A percentile compares a stretch with the other conserved stretches of the same genome.
These are phyloP conservation scores for Cryptophagus acutangulus DNA, from an alignment of 2,888 invertebrate genomes.

Conservation along the genomic window DNA sequence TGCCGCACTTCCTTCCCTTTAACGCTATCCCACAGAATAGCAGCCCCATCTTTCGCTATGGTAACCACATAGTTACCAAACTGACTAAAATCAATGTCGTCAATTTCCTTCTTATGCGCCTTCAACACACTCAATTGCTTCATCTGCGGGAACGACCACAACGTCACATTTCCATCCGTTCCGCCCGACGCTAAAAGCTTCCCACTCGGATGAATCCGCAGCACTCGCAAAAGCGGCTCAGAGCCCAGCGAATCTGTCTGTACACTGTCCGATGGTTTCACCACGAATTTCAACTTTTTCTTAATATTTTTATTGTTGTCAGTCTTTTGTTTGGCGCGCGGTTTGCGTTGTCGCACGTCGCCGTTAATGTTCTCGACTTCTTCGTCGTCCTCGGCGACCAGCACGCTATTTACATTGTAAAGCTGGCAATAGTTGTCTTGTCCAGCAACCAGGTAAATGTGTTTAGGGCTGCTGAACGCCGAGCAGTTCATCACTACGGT, in stretches of 20 bases:
- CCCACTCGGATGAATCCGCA: constrained; percentile 63
- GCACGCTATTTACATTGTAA: constrained; percentile 61
- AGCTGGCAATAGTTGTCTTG: constrained; percentile 88
- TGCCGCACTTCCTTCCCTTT: constrained; percentile 63
- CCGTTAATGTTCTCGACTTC: constrained; percentile 36
- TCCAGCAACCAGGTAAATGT: constrained; percentile 79
- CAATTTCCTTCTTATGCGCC: constrained; percentile 87
- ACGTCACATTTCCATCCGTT: constrained; percentile 77
- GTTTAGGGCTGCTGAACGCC: constrained; percentile 65
- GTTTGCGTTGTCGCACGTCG: constrained; percentile 53
- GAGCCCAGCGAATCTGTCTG: constrained; percentile 76
- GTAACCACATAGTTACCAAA: constrained; percentile 72
- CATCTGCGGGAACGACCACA: constrained; percentile 87
- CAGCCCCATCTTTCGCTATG: constrained; percentile 83
- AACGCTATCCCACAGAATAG: constrained; percentile 71
- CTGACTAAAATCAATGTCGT: constrained; percentile 88
- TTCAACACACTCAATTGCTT: constrained; percentile 63
- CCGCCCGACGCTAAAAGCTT: constrained; percentile 76
- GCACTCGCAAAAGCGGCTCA: constrained; percentile 83
- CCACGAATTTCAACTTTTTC: constrained; percentile 66
- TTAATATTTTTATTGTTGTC: constrained; percentile 51
- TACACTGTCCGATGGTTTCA: constrained; percentile 72
- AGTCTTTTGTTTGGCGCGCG: constrained; percentile 53
- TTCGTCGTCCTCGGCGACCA: constrained; percentile 48
- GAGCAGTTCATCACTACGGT: constrained; percentile 91